Conservation (phyloP, 2,888 invertebrate species). For the Proisotoma minuta region DNA sequence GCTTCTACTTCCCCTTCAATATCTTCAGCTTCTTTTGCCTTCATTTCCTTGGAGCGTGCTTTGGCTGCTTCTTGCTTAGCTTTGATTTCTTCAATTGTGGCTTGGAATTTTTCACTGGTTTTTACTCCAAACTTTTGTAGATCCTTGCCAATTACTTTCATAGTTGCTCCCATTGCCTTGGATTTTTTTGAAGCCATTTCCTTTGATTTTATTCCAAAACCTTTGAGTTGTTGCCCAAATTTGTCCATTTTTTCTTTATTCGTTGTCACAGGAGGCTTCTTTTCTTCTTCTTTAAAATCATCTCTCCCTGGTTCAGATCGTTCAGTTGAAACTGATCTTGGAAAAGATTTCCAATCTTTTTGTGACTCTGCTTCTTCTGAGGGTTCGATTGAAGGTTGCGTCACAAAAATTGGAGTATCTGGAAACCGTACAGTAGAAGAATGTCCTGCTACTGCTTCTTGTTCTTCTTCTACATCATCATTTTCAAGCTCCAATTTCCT, state of each 20-base stretch:
- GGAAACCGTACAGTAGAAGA: conserved; percentile 10
- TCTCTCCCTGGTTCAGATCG: too few species aligned
- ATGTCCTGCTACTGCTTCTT: conserved; percentile 45
- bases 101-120: conserved; percentile 27
- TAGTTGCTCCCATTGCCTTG: conserved; percentile 32
- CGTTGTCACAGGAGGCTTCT: conserved; percentile 23
- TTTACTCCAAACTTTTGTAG: conserved; percentile 39
- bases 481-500: background rate
- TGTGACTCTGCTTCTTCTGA: conserved; percentile 4
- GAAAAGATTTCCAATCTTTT: background rate
- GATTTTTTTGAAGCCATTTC: conserved; percentile 37
- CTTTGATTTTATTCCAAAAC: conserved; percentile 35
- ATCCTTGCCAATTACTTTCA: conserved; percentile 36
- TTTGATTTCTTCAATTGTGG: conserved; percentile 38
- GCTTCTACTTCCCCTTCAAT: conserved; percentile 48
- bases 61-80: conserved; percentile 36
- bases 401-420: conserved; percentile 27
- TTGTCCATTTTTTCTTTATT: conserved; percentile 37
- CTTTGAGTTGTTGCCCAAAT: conserved; percentile 36
- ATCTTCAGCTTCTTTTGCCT: conserved; percentile 15
- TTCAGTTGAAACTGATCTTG: background rate
- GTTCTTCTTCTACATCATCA: conserved; percentile 6
- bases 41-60: conserved; percentile 4
- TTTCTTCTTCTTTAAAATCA: conserved; percentile 39
- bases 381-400: conserved; percentile 32